Percentiles rank a stretch among this genome's conserved stretches.
Evolutionary conservation across 2,888 invertebrate genomes (phyloP).

Genomic region (Machimus rusticus): DNA sequence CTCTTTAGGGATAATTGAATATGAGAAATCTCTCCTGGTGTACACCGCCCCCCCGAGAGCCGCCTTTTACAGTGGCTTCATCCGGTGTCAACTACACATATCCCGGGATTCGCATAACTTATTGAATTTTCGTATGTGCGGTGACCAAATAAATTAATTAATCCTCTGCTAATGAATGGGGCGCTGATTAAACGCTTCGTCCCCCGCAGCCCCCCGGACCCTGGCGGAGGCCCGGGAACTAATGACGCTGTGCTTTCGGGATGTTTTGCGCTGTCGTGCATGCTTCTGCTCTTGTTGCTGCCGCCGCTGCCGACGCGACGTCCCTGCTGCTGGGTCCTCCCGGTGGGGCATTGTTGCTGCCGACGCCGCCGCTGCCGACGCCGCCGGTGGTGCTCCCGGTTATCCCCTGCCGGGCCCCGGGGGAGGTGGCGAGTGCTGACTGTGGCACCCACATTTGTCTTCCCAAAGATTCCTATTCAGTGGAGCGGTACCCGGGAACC

Average conservation of each 20-base stretch:
- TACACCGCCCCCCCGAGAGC: background rate
- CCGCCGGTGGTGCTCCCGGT: background rate
- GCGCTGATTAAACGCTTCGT: conserved; percentile 49
- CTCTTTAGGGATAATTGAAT: conserved; percentile 19
- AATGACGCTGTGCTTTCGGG: background rate
- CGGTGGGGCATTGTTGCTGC: background rate
- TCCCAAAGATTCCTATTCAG: background rate
- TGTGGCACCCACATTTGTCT: conserved; percentile 37
- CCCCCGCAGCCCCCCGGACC: background rate
- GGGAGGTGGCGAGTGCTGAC: conserved; percentile 19
- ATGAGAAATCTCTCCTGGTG: background rate
- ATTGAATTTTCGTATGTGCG: conserved; percentile 47
- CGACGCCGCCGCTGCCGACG: background rate
- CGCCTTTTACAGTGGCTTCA: background rate
- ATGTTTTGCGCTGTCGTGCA: conserved; percentile 14
- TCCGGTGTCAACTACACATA: conserved; percentile 31
- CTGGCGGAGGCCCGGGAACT: background rate
- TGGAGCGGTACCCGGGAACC: background rate
- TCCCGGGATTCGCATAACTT: conserved; percentile 36
- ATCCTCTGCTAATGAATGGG: conserved; percentile 61
- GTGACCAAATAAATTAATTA: conserved; percentile 63
- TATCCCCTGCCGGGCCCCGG: background rate
- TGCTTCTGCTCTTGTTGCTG: background rate
- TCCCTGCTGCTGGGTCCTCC: background rate
- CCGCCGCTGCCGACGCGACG: background rate